Conservation (phyloP, 2,113 vertebrate genomes). For the Erpornis zantholeuca region DNA sequence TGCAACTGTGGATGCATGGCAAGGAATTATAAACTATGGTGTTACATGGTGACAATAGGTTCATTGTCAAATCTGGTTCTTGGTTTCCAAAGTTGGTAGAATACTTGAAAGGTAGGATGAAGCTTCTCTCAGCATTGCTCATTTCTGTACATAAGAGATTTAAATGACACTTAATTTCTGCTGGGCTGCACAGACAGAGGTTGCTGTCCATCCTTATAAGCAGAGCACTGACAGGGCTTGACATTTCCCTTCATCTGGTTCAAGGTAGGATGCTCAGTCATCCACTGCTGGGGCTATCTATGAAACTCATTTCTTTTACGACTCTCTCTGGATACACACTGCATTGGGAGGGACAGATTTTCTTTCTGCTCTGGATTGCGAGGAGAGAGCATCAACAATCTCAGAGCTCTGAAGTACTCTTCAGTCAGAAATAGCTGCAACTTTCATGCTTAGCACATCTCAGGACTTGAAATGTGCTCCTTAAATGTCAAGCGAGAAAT, state of each 20-base stretch:
- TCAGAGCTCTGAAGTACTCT: neutral
- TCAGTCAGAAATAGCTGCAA: neutral
- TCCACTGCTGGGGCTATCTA: neutral
- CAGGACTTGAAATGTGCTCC: neutral
- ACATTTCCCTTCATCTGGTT: conserved; percentile 5
- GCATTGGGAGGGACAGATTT: neutral
- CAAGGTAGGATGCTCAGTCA: neutral
- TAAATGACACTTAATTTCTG: conserved; percentile 15
- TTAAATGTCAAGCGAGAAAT: conserved; percentile 22
- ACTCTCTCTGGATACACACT: neutral
- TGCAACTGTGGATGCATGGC: neutral
- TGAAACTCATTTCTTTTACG: conserved; percentile 1
- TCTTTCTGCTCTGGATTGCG: neutral
- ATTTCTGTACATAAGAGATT: neutral
- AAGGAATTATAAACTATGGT: neutral
- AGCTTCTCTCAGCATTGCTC: neutral
- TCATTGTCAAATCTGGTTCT: neutral
- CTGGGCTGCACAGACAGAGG: neutral
- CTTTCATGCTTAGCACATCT: conserved; percentile 27
- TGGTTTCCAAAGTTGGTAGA: neutral
- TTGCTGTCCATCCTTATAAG: conserved; percentile 25
- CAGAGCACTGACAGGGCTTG: neutral
- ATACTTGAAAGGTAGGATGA: neutral
- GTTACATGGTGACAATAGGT: neutral
- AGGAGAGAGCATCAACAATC: neutral